phyloP scores from a whole-genome alignment of 2,888 invertebrate species.

The Caenorhabditis sulstoni region DNA sequence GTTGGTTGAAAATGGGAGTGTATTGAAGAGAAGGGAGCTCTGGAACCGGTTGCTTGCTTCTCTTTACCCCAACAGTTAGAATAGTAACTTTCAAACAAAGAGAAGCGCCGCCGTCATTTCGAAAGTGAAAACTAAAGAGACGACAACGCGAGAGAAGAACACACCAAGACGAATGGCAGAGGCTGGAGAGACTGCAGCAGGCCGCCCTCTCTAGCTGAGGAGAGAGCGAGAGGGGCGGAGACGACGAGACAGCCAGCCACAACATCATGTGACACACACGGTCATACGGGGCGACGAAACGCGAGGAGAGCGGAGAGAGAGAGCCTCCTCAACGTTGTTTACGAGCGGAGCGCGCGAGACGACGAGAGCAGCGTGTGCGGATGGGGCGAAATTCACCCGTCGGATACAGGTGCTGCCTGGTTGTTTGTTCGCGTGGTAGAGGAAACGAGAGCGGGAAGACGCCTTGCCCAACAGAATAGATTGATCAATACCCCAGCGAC shows the following conservation, averaged over 20 bases:
- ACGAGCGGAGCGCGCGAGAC: constrained; percentile 9
- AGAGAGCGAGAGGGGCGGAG: constrained; percentile 39
- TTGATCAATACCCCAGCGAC: constrained; percentile 3
- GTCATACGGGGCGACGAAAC: constrained; percentile 48
- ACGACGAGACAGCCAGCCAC: constrained; percentile 33
- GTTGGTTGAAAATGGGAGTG: not conserved
- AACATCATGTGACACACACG: constrained; percentile 53
- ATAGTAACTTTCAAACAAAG: constrained; percentile 42
- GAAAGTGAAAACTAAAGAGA: constrained; percentile 30
- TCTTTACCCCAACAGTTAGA: not conserved
- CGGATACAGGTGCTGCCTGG: constrained; percentile 28
- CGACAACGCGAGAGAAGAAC: constrained; percentile 39
- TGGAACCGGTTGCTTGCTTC: constrained; percentile 24
- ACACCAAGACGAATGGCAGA: constrained; percentile 54
- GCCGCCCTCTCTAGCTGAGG: constrained; percentile 8
- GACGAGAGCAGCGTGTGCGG: constrained; percentile 20
- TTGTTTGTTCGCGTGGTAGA: constrained; percentile 16
- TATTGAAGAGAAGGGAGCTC: not conserved
- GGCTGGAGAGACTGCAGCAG: constrained; percentile 1
- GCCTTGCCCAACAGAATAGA: not conserved
- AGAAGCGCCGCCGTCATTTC: not conserved
- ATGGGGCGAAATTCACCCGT: constrained; percentile 28
- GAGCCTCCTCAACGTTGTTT: constrained; percentile 3
- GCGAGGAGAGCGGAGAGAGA: constrained; percentile 25
- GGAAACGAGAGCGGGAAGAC: too few species aligned